Conservation (phyloP, 2,888 invertebrate species). For the Lasiommata megera region DNA sequence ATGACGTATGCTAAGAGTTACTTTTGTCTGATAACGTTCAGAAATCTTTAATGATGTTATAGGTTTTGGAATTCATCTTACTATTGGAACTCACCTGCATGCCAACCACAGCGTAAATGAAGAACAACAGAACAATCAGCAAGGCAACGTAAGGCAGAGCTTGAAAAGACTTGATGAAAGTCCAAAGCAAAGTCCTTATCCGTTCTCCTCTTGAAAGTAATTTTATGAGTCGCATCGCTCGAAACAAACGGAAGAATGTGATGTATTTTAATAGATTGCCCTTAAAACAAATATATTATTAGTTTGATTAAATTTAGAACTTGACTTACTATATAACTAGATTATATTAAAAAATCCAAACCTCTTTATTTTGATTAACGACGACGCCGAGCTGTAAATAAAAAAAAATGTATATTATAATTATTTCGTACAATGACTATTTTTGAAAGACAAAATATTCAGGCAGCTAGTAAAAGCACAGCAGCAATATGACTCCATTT, state of each 20-base stretch:
- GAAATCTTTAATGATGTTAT: too few species aligned
- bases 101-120: slow-evolving; percentile 99
- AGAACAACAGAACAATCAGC: slow-evolving; percentile 98
- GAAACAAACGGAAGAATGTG: slow-evolving; percentile 94
- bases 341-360: slow-evolving; percentile 17
- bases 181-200: slow-evolving; percentile 98
- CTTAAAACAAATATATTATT: not conserved
- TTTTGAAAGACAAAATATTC: too few species aligned
- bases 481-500: too few species aligned
- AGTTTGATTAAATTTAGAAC: not conserved
- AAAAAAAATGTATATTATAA: slow-evolving; percentile 4
- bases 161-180: slow-evolving; percentile 99
- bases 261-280: slow-evolving; percentile 83
- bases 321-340: too few species aligned
- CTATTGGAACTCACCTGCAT: slow-evolving; percentile 95
- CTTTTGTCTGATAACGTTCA: too few species aligned
- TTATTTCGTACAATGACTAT: not conserved
- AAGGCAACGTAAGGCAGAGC: slow-evolving; percentile 99
- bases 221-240: slow-evolving; percentile 99
- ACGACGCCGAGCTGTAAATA: slow-evolving; percentile 25
- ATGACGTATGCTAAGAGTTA: too few species aligned
- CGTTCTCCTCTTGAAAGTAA: slow-evolving; percentile 98
- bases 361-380: slow-evolving; percentile 31
- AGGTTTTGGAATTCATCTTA: too few species aligned
- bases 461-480: too few species aligned